phyloP scores from a whole-genome alignment of 1,140 invertebrate genomes.

The Zaprionus lachaisei region DNA sequence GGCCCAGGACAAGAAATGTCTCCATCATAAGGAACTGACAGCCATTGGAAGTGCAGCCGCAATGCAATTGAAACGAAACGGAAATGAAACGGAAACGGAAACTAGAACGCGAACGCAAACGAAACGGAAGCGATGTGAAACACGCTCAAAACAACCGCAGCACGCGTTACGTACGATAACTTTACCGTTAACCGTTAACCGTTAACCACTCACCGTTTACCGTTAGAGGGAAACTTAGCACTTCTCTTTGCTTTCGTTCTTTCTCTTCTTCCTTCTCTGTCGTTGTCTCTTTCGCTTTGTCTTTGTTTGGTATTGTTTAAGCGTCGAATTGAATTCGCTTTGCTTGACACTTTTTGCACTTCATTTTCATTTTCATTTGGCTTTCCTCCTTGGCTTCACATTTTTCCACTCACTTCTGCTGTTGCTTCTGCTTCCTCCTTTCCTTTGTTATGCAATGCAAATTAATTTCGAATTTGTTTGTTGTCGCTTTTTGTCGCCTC shows the following conservation, averaged over 20 bases:
- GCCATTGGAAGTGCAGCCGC: slow-evolving; percentile 70
- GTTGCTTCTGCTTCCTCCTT: not conserved
- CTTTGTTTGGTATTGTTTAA: slow-evolving; percentile 36
- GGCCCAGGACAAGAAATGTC: slow-evolving; percentile 84
- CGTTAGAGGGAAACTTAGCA: not conserved
- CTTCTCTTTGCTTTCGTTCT: not conserved
- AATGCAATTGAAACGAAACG: slow-evolving; percentile 36
- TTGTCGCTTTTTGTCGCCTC: slow-evolving; percentile 35
- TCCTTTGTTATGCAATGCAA: slow-evolving; percentile 66
- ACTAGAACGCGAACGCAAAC: slow-evolving; percentile 25
- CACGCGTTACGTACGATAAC: not conserved
- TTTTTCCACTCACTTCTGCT: slow-evolving; percentile 10
- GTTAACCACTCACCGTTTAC: not conserved
- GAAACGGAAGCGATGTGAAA: slow-evolving; percentile 12
- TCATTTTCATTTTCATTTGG: slow-evolving; percentile 63
- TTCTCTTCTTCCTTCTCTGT: slow-evolving; percentile 22
- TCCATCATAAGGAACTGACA: slow-evolving; percentile 84
- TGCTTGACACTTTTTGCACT: slow-evolving; percentile 73
- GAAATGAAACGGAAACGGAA: slow-evolving; percentile 39
- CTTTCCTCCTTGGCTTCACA: slow-evolving; percentile 28
- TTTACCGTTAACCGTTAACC: slow-evolving; percentile 6
- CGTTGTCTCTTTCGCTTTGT: slow-evolving; percentile 29
- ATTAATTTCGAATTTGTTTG: slow-evolving; percentile 74
- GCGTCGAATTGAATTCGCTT: slow-evolving; percentile 43
- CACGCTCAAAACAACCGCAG: not conserved